Percentiles rank a stretch among this genome's conserved stretches.
These are phyloP conservation scores for Resseliella maxima DNA, from an alignment of 2,888 invertebrate genomes.

Conservation along the genomic window DNA sequence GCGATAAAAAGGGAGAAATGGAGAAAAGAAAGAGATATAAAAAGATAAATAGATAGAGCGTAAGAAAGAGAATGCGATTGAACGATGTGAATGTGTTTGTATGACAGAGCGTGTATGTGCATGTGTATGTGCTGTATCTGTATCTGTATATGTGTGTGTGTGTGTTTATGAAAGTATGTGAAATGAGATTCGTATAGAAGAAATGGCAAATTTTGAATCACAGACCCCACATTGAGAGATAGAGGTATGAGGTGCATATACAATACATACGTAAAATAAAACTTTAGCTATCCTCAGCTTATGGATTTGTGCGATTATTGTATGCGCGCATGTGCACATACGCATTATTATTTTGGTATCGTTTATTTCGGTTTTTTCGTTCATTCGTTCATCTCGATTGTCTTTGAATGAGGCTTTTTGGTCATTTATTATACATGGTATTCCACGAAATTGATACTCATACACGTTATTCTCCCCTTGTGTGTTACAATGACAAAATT, in stretches of 20 bases:
- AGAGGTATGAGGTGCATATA: background rate
- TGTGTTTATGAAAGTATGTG: background rate
- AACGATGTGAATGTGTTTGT: background rate
- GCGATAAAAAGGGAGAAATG: background rate
- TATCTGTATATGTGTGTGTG: background rate
- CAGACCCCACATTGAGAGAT: constrained; percentile 27
- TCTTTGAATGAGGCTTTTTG: constrained; percentile 48
- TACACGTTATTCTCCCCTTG: background rate
- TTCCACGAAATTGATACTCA: constrained; percentile 48
- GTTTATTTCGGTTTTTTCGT: background rate
- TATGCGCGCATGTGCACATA: constrained; percentile 49
- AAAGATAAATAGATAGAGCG: no score
- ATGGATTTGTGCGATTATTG: constrained; percentile 36
- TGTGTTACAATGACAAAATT: constrained; percentile 37
- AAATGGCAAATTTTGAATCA: constrained; percentile 46
- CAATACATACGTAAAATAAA: background rate
- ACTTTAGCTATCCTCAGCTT: background rate
- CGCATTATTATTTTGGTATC: constrained; percentile 34
- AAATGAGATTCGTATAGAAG: background rate
- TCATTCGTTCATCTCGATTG: constrained; percentile 29
- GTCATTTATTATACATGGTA: constrained; percentile 40
- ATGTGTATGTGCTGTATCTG: no score
- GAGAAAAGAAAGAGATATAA: no score
- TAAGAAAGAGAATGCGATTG: background rate
- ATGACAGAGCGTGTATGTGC: background rate